phyloP scores from a whole-genome alignment of 2,797 vertebrate species.

The Synanceia verrucosa region DNA sequence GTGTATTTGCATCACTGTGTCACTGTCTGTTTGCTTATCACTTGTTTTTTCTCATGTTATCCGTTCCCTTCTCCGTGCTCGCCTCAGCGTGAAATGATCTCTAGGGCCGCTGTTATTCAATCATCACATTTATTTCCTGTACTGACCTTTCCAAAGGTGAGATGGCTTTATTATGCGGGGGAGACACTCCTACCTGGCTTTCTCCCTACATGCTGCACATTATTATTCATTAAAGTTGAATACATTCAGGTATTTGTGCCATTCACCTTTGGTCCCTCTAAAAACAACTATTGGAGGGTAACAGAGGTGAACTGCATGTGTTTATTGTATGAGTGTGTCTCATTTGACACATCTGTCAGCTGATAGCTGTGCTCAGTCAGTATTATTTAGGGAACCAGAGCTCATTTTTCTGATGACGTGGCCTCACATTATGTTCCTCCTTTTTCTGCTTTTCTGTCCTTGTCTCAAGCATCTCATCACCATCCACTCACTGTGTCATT shows the following conservation, averaged over 20 bases:
- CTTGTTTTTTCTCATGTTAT: slow-evolving; percentile 9
- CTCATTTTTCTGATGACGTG: slow-evolving; percentile 59
- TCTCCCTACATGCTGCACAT: not conserved
- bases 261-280: not conserved
- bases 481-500: slow-evolving; percentile 13
- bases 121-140: slow-evolving; percentile 26
- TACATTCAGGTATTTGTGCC: slow-evolving; percentile 2
- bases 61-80: not conserved
- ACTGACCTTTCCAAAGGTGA: slow-evolving; percentile 37
- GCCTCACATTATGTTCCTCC: slow-evolving; percentile 30
- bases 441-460: slow-evolving; percentile 38
- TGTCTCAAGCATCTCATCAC: slow-evolving; percentile 32
- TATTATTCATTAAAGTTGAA: slow-evolving; percentile 26
- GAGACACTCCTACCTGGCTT: not conserved
- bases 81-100: slow-evolving; percentile 35
- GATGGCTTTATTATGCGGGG: slow-evolving; percentile 10
- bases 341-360: slow-evolving; percentile 12
- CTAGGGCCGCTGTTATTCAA: slow-evolving; percentile 21
- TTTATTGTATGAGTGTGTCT: not conserved
- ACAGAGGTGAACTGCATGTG: not conserved
- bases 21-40: not conserved
- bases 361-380: slow-evolving; percentile 14
- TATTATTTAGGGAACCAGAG: slow-evolving; percentile 8
- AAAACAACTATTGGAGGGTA: not conserved
- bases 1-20: not conserved